phyloP scores from a whole-genome alignment of 2,888 invertebrate species.

The Trissoscelio sp. region DNA sequence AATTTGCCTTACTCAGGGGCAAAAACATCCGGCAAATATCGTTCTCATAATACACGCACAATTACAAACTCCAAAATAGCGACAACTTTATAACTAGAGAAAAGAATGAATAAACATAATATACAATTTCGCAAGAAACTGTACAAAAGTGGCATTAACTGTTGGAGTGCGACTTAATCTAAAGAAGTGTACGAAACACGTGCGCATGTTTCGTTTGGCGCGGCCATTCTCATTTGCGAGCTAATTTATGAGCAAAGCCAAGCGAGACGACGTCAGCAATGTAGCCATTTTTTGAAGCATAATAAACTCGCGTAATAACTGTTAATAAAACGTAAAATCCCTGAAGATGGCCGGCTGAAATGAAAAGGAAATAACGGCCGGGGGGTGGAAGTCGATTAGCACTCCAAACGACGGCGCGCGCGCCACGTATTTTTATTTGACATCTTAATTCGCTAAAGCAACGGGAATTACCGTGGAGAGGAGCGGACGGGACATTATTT shows the following conservation, averaged over 20 bases:
- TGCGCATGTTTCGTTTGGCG: constrained; percentile 45
- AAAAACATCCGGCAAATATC: constrained; percentile 40
- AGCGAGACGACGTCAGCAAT: constrained; percentile 34
- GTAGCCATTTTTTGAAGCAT: constrained; percentile 55
- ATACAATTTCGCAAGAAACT: constrained; percentile 33
- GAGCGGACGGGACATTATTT: constrained; percentile 62
- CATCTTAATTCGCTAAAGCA: constrained; percentile 60
- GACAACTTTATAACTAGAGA: no score
- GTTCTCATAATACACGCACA: constrained; percentile 19
- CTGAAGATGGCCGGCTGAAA: constrained; percentile 57
- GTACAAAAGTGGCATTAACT: constrained; percentile 44
- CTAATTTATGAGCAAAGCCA: constrained; percentile 50
- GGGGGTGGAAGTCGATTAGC: constrained; percentile 64
- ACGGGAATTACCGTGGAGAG: constrained; percentile 60
- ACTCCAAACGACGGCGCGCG: constrained; percentile 36
- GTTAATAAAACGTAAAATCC: constrained; percentile 67
- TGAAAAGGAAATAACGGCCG: constrained; percentile 65
- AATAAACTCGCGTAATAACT: constrained; percentile 67
- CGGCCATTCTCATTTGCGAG: constrained; percentile 55
- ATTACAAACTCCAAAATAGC: constrained; percentile 6
- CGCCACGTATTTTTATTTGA: constrained; percentile 66
- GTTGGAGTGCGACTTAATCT: constrained; percentile 39
- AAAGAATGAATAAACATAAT: no score
- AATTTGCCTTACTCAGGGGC: constrained; percentile 56
- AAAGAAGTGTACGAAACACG: constrained; percentile 45